Conservation (phyloP, 2,888 invertebrate genomes). For the Eristalis arbustorum region DNA sequence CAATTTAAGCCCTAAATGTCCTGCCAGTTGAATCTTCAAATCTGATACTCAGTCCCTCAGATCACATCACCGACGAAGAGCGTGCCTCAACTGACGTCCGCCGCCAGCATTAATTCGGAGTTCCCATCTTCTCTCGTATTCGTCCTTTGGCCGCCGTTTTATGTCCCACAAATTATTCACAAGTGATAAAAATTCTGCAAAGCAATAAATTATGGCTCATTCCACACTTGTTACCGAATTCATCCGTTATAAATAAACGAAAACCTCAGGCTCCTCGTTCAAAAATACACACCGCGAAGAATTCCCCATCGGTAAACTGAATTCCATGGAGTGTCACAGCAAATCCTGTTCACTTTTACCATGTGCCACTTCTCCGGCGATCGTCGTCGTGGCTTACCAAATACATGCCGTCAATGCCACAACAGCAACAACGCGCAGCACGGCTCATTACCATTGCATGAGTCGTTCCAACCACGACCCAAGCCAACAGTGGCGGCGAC, state of each 20-base stretch:
- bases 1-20: background rate
- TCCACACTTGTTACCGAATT: background rate
- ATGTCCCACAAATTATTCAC: background rate
- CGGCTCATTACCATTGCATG: slow-evolving; percentile 20
- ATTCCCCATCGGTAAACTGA: slow-evolving; percentile 13
- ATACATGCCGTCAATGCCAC: slow-evolving; percentile 27
- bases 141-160: background rate
- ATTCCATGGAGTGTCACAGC: slow-evolving; percentile 27
- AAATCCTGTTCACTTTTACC: slow-evolving; percentile 47
- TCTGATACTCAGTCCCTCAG: background rate
- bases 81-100: background rate
- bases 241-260: background rate
- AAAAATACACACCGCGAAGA: background rate
- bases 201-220: background rate
- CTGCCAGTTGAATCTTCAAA: background rate
- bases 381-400: slow-evolving; percentile 36
- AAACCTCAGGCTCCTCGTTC: background rate
- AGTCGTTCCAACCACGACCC: slow-evolving; percentile 6
- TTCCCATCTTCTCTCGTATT: background rate
- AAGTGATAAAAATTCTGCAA: background rate
- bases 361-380: slow-evolving; percentile 39
- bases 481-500: background rate
- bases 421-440: slow-evolving; percentile 17
- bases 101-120: background rate
- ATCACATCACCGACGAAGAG: no score